phyloP scores from a whole-genome alignment of 2,888 invertebrate genomes.

The Tachina fera region DNA sequence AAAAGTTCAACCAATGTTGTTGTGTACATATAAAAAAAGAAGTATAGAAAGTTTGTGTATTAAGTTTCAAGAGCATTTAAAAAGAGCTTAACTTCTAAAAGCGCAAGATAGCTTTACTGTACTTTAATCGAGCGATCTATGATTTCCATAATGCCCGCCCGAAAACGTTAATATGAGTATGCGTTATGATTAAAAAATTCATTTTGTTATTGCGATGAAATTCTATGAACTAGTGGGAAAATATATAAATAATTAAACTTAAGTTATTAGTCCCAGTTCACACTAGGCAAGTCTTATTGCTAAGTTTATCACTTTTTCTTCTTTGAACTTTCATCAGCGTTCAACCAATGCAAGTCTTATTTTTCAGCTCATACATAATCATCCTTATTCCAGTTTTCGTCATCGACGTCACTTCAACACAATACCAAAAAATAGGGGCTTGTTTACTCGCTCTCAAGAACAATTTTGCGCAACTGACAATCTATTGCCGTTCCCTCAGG shows the following conservation, averaged over 20 bases:
- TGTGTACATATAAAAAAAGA: constrained; percentile 40
- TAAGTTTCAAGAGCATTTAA: constrained; percentile 17
- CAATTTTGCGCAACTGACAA: too few species aligned
- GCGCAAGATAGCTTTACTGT: constrained; percentile 11
- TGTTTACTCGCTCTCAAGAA: too few species aligned
- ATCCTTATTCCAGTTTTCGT: too few species aligned
- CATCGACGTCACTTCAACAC: too few species aligned
- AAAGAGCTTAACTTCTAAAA: constrained; percentile 26
- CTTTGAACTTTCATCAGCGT: too few species aligned
- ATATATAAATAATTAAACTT: constrained; percentile 51
- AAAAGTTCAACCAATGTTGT: constrained; percentile 66
- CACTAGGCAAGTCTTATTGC: too few species aligned
- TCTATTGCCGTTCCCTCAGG: too few species aligned
- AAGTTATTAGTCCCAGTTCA: too few species aligned
- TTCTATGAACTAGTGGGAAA: constrained; percentile 4
- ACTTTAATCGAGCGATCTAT: constrained; percentile 9
- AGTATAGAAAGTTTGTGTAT: constrained; percentile 21
- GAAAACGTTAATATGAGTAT: constrained; percentile 21
- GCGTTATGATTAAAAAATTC: not conserved
- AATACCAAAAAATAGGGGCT: too few species aligned
- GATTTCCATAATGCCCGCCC: constrained; percentile 21
- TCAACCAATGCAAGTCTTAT: too few species aligned
- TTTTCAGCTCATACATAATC: too few species aligned
- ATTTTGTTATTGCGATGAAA: constrained; percentile 45
- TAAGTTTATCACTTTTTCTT: too few species aligned